phyloP scores from a whole-genome alignment of 2,797 vertebrate species.

The Micropoecilia bifurca region DNA sequence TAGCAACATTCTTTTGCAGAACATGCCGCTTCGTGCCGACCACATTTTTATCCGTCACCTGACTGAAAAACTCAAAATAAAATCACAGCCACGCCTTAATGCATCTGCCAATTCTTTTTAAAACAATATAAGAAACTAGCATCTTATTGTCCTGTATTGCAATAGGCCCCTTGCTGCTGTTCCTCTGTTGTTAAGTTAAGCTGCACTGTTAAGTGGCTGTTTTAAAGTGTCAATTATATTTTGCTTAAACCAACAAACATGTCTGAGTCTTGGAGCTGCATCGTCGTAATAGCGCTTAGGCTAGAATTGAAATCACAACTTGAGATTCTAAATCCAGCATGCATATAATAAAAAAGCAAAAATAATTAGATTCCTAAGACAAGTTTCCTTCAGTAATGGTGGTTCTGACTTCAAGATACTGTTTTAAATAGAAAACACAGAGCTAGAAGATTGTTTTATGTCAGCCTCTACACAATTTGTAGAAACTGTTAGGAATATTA shows the following conservation, averaged over 20 bases:
- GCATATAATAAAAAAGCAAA: neutral
- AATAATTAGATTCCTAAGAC: neutral
- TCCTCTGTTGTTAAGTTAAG: neutral
- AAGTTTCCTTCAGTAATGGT: neutral
- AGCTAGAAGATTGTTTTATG: neutral
- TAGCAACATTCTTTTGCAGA: neutral
- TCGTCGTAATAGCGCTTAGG: neutral
- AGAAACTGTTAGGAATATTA: neutral
- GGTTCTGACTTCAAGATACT: neutral
- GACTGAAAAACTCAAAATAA: neutral
- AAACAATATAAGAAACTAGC: neutral
- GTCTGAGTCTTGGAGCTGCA: neutral
- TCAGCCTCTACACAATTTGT: neutral
- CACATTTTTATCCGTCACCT: neutral
- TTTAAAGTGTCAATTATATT: neutral
- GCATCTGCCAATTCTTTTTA: neutral
- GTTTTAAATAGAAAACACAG: neutral
- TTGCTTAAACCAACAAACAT: neutral
- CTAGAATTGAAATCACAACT: neutral
- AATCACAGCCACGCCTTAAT: neutral
- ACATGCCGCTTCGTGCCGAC: neutral
- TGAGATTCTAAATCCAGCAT: neutral
- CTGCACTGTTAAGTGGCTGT: neutral
- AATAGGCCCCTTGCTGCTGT: neutral
- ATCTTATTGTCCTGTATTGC: neutral